Evolutionary conservation across 2,888 invertebrate species (phyloP).

Genomic region (Aproaerema taeniolella): DNA sequence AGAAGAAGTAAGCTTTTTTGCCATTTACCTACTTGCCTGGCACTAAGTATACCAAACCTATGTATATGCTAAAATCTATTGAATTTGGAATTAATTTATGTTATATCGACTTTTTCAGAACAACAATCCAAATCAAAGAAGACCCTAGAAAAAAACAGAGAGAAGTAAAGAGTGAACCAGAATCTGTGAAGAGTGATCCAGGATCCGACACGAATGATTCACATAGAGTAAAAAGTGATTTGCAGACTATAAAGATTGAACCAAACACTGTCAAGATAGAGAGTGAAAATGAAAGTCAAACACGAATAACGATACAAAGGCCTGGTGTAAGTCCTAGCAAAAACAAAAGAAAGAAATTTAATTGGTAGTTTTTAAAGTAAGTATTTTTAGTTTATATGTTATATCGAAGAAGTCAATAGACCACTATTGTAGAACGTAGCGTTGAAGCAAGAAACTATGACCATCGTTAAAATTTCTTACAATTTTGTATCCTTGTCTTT

Average conservation of each 20-base stretch:
- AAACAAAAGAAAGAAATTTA: not conserved
- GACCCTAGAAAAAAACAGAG: not conserved
- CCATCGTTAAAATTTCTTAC: not conserved
- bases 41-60: too few species aligned
- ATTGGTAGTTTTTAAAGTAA: not conserved
- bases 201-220: not conserved
- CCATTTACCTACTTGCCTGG: too few species aligned
- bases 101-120: too few species aligned
- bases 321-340: not conserved
- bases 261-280: not conserved
- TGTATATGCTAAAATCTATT: too few species aligned
- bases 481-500: not conserved
- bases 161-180: not conserved
- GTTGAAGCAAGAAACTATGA: too few species aligned
- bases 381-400: not conserved
- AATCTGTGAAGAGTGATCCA: not conserved
- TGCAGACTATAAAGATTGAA: not conserved
- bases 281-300: too few species aligned
- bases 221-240: not conserved
- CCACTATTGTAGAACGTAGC: too few species aligned
- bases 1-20: too few species aligned
- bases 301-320: not conserved
- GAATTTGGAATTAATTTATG: too few species aligned
- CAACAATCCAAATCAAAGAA: too few species aligned
- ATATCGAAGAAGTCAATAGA: not conserved